These are phyloP conservation scores for Apotomis turbidana DNA, from an alignment of 2,888 invertebrate genomes.

Conservation along the genomic window DNA sequence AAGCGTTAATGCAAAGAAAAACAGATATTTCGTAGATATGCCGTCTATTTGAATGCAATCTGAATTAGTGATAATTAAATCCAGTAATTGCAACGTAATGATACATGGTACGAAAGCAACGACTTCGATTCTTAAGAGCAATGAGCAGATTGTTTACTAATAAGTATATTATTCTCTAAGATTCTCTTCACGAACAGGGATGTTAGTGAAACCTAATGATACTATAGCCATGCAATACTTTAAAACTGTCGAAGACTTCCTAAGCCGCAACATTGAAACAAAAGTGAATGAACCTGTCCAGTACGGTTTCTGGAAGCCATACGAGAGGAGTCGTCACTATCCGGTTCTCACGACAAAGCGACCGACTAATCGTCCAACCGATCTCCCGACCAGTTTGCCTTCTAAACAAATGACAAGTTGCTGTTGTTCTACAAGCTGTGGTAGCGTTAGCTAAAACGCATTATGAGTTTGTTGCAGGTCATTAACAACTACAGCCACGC, in stretches of 20 bases:
- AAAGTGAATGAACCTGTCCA: conserved; percentile 65
- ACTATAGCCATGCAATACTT: too few species aligned
- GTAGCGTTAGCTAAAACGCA: conserved; percentile 28
- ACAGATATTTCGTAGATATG: too few species aligned
- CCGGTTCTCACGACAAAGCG: conserved; percentile 45
- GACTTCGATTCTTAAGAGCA: too few species aligned
- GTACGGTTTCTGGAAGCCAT: conserved; percentile 77
- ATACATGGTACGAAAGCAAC: too few species aligned
- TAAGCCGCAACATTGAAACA: conserved; percentile 41
- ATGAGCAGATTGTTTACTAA: too few species aligned
- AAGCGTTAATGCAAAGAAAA: neutral
- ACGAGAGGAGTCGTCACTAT: conserved; percentile 55
- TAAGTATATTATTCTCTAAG: too few species aligned
- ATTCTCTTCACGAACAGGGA: too few species aligned
- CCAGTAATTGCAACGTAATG: too few species aligned
- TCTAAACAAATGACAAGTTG: conserved; percentile 39
- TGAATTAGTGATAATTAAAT: too few species aligned
- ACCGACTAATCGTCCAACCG: conserved; percentile 46
- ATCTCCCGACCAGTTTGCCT: conserved; percentile 42
- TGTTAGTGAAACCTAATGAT: too few species aligned
- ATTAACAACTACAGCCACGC: conserved; percentile 15
- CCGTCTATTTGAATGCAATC: too few species aligned
- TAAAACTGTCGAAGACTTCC: conserved; percentile 15
- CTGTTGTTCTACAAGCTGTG: conserved; percentile 27
- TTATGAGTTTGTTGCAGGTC: conserved; percentile 22